These are phyloP conservation scores for Caenorhabditis sp. DNA, from an alignment of 2,888 invertebrate species.

Conservation along the genomic window DNA sequence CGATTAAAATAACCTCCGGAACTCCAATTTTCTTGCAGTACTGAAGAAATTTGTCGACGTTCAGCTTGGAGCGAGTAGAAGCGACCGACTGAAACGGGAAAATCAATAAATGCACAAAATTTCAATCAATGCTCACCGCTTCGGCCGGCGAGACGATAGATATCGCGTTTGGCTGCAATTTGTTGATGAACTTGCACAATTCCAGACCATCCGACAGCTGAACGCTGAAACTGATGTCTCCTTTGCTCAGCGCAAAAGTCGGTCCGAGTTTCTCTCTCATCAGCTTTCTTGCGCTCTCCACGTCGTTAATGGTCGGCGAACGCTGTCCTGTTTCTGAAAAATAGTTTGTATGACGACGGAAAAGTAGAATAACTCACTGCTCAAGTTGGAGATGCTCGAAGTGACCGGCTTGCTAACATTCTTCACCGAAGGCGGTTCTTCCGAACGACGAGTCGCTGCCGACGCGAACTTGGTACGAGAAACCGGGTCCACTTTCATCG, in stretches of 20 bases:
- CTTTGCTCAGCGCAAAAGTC: constrained; percentile 39
- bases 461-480: constrained; percentile 12
- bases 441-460: constrained; percentile 22
- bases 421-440: constrained; percentile 33
- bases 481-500: constrained; percentile 26
- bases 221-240: constrained; percentile 48
- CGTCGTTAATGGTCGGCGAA: constrained; percentile 27
- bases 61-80: constrained; percentile 43
- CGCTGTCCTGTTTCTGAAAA: constrained; percentile 44
- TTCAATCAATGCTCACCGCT: constrained; percentile 3
- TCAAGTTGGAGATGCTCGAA: constrained; percentile 45
- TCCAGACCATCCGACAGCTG: constrained; percentile 54
- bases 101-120: not conserved
- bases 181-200: constrained; percentile 56
- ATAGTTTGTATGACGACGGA: constrained; percentile 11
- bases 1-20: constrained; percentile 44
- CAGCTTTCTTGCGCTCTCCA: constrained; percentile 52
- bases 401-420: constrained; percentile 31
- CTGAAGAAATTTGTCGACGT: constrained; percentile 55
- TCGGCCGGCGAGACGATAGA: constrained; percentile 27
- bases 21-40: constrained; percentile 54
- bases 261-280: constrained; percentile 56
- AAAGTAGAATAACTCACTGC: constrained; percentile 50
- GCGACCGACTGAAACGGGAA: constrained; percentile 28
- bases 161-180: constrained; percentile 44